A percentile compares a stretch with the other conserved stretches of the same genome.
These are phyloP conservation scores for Cichladusa arquata DNA, from an alignment of 2,113 vertebrate species.

Conservation along the genomic window DNA sequence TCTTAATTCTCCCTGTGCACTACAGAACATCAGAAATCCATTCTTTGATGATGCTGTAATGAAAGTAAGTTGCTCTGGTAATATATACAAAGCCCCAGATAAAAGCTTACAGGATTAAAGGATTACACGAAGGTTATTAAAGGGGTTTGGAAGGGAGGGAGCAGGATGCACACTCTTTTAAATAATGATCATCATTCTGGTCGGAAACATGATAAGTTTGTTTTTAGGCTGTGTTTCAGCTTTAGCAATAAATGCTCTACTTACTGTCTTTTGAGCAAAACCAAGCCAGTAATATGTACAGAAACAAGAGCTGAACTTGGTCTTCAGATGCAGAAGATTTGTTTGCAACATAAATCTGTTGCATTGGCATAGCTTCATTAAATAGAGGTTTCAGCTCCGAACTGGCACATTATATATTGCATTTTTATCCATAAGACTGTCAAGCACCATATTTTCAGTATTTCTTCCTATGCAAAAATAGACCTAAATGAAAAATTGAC, in stretches of 20 bases:
- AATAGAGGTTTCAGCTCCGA: neutral
- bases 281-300: neutral
- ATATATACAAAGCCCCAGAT: slow-evolving; percentile 55
- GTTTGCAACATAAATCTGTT: slow-evolving; percentile 23
- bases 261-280: neutral
- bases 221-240: neutral
- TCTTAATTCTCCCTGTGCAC: slow-evolving; percentile 1
- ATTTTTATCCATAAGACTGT: neutral
- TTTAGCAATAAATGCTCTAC: neutral
- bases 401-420: neutral
- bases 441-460: neutral
- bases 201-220: neutral
- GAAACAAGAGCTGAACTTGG: neutral
- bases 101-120: slow-evolving; percentile 68
- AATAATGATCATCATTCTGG: slow-evolving; percentile 15
- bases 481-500: neutral
- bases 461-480: neutral
- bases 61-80: slow-evolving; percentile 58
- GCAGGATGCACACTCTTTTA: neutral
- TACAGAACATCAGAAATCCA: slow-evolving; percentile 41
- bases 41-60: slow-evolving; percentile 62
- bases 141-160: neutral
- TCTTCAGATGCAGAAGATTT: slow-evolving; percentile 8
- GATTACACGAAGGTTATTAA: slow-evolving; percentile 61
- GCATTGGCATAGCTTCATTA: neutral